These are phyloP conservation scores for Ferrisia virgata DNA, from an alignment of 2,888 invertebrate genomes.

Conservation along the genomic window DNA sequence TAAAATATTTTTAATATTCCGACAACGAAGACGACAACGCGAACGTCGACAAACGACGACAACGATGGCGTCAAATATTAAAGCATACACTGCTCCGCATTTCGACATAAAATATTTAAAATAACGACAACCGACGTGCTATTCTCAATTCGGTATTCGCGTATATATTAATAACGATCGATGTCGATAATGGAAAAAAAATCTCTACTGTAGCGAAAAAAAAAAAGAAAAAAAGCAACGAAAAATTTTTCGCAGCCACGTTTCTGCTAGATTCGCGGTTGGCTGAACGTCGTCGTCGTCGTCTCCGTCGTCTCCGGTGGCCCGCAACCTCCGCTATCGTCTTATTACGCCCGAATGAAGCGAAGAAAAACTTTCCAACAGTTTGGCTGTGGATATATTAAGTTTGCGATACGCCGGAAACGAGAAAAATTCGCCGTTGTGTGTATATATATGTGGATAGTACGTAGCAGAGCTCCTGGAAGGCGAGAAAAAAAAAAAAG, in stretches of 20 bases:
- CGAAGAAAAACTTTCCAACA: neutral
- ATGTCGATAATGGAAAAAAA: neutral
- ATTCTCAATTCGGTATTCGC: too few species aligned
- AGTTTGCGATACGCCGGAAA: neutral
- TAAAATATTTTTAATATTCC: too few species aligned
- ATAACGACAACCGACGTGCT: too few species aligned
- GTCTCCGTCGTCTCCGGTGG: neutral
- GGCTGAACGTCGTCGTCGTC: neutral
- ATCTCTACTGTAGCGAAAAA: neutral
- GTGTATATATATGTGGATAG: neutral
- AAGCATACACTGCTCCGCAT: too few species aligned
- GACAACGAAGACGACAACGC: too few species aligned
- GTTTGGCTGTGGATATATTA: neutral
- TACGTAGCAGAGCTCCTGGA: neutral
- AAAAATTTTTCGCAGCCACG: neutral
- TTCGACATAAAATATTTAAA: too few species aligned
- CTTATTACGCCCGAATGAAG: constrained; percentile 1
- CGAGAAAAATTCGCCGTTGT: neutral
- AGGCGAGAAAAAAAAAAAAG: neutral
- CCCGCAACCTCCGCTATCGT: constrained; percentile 22
- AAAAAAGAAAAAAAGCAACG: neutral
- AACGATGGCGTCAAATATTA: too few species aligned
- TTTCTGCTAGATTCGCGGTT: neutral
- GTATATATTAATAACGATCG: neutral
- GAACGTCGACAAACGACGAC: too few species aligned